Percentiles rank a stretch among this genome's conserved stretches.
phyloP scores from a whole-genome alignment of 2,888 invertebrate species.

The Bellardia bayeri region DNA sequence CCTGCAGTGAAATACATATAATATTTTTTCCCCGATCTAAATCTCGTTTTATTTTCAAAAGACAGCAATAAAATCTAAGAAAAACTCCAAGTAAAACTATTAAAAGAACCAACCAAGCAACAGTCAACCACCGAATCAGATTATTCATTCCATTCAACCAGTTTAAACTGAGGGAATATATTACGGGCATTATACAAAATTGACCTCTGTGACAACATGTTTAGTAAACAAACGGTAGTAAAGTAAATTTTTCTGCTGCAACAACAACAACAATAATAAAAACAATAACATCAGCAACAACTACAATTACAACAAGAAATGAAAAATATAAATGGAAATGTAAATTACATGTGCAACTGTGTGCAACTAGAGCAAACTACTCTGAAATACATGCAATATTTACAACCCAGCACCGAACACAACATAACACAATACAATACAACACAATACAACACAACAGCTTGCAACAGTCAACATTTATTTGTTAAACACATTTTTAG shows the following conservation, averaged over 20 bases:
- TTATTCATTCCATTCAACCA: slow-evolving; percentile 28
- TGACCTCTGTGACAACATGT: slow-evolving; percentile 71
- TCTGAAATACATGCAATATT: slow-evolving; percentile 18
- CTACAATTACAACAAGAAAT: slow-evolving; percentile 36
- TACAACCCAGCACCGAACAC: neutral
- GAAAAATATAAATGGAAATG: slow-evolving; percentile 48
- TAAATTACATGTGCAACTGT: slow-evolving; percentile 62
- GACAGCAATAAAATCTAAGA: slow-evolving; percentile 4
- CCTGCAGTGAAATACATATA: slow-evolving; percentile 43
- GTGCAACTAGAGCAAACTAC: slow-evolving; percentile 63
- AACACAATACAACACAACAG: neutral
- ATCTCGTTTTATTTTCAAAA: neutral
- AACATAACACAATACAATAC: neutral
- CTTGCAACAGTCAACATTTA: slow-evolving; percentile 67
- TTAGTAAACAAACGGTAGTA: slow-evolving; percentile 65
- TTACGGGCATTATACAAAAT: slow-evolving; percentile 56
- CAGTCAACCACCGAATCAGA: slow-evolving; percentile 30
- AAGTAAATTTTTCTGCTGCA: slow-evolving; percentile 33
- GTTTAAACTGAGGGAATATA: slow-evolving; percentile 38
- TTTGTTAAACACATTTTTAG: slow-evolving; percentile 71
- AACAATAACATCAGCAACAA: slow-evolving; percentile 13
- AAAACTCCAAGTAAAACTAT: neutral
- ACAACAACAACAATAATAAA: slow-evolving; percentile 25
- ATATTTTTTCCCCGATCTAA: slow-evolving; percentile 33
- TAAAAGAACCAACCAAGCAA: slow-evolving; percentile 6